Evolutionary conservation across 1,140 invertebrate species (phyloP).

Genomic region (Calosoma granatense): DNA sequence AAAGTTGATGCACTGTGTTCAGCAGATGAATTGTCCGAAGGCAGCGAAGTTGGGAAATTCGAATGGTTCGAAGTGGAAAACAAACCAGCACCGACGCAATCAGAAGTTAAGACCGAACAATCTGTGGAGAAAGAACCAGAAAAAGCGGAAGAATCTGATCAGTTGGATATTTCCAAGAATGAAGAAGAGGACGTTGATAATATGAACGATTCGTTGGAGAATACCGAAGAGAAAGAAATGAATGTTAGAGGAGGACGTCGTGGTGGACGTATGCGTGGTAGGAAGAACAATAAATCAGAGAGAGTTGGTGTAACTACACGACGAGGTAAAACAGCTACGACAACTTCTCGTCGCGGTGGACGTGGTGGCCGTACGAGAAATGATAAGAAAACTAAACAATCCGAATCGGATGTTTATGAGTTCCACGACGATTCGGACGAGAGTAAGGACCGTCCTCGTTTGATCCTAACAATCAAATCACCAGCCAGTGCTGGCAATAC

Average conservation of each 20-base stretch:
- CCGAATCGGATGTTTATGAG: conserved; percentile 59
- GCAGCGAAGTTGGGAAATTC: conserved; percentile 31
- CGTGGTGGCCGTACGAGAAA: conserved; percentile 41
- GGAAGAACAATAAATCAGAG: conserved; percentile 13
- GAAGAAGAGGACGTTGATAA: conserved; percentile 21
- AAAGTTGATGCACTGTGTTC: conserved; percentile 56
- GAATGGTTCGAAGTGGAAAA: conserved; percentile 18
- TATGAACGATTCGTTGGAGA: conserved; percentile 20
- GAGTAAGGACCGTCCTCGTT: conserved; percentile 51
- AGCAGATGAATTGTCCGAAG: conserved; percentile 36
- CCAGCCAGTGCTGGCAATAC: conserved; percentile 37
- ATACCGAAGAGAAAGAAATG: conserved; percentile 22
- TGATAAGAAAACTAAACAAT: conserved; percentile 45
- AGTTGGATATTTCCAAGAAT: conserved; percentile 11
- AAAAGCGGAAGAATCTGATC: conserved; percentile 13
- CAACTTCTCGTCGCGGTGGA: conserved; percentile 34
- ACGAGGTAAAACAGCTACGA: conserved; percentile 30
- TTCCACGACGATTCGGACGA: conserved; percentile 76
- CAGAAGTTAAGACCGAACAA: conserved; percentile 15
- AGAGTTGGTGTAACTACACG: conserved; percentile 40
- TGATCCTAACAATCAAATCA: conserved; percentile 72
- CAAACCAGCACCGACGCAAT: conserved; percentile 11
- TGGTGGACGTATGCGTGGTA: conserved; percentile 20
- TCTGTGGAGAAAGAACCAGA: conserved; percentile 28
- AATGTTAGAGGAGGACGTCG: conserved; percentile 26